Percentiles rank a stretch among this genome's conserved stretches.
phyloP scores from a whole-genome alignment of 2,888 invertebrate genomes.

The Isotomurus palustris region DNA sequence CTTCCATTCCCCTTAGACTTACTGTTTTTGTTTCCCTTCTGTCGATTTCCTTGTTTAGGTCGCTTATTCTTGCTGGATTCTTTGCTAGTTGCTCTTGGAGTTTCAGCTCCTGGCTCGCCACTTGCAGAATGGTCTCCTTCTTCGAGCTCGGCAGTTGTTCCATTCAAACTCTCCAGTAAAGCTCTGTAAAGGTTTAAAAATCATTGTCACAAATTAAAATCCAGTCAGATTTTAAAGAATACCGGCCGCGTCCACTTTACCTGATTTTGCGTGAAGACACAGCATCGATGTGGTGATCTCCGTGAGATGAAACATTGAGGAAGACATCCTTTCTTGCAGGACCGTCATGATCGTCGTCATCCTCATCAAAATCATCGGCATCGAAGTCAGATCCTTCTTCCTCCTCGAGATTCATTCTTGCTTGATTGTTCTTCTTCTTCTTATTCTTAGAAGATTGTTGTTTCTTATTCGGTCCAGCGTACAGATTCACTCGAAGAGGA shows the following conservation, averaged over 20 bases:
- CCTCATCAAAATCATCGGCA: constrained; percentile 5
- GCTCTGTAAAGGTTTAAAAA: neutral
- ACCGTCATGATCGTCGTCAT: constrained; percentile 1
- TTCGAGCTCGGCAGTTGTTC: neutral
- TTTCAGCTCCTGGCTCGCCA: constrained; percentile 1
- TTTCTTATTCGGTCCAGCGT: constrained; percentile 31
- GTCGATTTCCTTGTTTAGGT: neutral
- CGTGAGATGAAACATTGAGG: neutral
- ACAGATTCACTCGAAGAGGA: constrained; percentile 42
- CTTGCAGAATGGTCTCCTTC: neutral
- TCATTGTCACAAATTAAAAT: too few relatives aligned
- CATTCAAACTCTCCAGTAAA: neutral
- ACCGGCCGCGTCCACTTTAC: neutral
- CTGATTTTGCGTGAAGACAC: neutral
- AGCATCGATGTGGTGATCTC: constrained; percentile 4
- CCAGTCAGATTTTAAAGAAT: neutral
- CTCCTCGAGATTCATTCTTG: constrained; percentile 13
- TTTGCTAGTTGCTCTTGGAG: too few relatives aligned
- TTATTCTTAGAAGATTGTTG: constrained; percentile 5
- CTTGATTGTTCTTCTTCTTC: constrained; percentile 13
- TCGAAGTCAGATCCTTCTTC: constrained; percentile 2
- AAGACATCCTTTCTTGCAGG: constrained; percentile 3
- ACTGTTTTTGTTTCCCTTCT: neutral
- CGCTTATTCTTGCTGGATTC: neutral
- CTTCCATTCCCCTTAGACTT: neutral